Evolutionary conservation across 1,140 invertebrate species (phyloP), one percentile per base, ranked within the genome.

Genomic region (Diplogasteroides magnus): DNA sequence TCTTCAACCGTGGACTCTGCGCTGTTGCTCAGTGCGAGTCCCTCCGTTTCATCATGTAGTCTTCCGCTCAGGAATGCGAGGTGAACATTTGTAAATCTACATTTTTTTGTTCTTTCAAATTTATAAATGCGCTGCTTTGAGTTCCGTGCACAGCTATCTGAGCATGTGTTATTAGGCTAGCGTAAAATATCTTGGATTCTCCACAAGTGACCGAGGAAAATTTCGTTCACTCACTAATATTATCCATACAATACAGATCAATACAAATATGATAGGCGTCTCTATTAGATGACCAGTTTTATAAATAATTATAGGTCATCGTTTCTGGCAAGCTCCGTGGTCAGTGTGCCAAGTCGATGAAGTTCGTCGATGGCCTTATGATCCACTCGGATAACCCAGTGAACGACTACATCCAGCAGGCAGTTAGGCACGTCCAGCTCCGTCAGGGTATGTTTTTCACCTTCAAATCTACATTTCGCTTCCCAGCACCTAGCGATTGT

Each of bases 271-370:
- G n/a, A n/a, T n/a, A n/a, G n/a, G n/a, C n/a, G n/a, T n/a, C n/a
- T n/a, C n/a, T n/a, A 25, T 2, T n/a, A 11, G 27, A 14, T 59
- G 3, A 14, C 31, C 59, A 15, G 14, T 28, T 26, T 26, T 26
- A n/a, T 19, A 31, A 25, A 26, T 19, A 0, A 23, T 61, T 68
- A 19, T 29, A 68, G 67, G 95, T 99, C 14, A 94, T 99, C 3
- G 97, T 99, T 0, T 97, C 93, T 77, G 97, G 97, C 64, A 99
- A 99, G 87, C 87, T 99, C 31, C 87, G 97, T 83, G 97, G 97
- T 77, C 97, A 99, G 86, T 88, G 97, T 88, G 97, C 97, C 69
- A 99, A 99, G 86, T 93, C 94, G 23, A 99, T 99, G 97, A 99
- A 99, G 85, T 99, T 99, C 84, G 93, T 97, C 68, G 97, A 99